A percentile compares a stretch with the other conserved stretches of the same genome.
phyloP scores from a whole-genome alignment of 2,797 vertebrate genomes.

The Gobionotothen gibberifrons region DNA sequence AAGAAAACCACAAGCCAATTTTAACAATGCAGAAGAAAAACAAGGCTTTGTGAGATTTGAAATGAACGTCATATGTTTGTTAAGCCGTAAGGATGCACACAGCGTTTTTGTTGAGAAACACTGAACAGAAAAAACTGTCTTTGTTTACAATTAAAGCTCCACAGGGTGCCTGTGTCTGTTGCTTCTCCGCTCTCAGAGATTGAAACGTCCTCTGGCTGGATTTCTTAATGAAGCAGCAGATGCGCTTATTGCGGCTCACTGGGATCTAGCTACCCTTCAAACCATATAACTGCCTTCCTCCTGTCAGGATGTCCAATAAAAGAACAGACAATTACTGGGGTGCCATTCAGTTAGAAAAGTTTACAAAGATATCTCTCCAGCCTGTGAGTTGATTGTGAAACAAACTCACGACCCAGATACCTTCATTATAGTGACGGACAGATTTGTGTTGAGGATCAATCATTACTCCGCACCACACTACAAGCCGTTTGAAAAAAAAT shows the following conservation, averaged over 20 bases:
- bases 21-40: background rate
- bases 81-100: slow-evolving; percentile 26
- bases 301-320: slow-evolving; percentile 41
- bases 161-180: slow-evolving; percentile 36
- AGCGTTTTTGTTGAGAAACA: slow-evolving; percentile 8
- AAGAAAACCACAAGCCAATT: background rate
- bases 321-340: slow-evolving; percentile 25
- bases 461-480: background rate
- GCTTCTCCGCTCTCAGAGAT: slow-evolving; percentile 35
- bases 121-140: slow-evolving; percentile 34
- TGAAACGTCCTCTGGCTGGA: slow-evolving; percentile 54
- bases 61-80: slow-evolving; percentile 36
- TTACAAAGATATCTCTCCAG: slow-evolving; percentile 26
- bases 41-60: slow-evolving; percentile 12
- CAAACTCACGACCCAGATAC: slow-evolving; percentile 8
- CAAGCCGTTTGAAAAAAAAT: slow-evolving; percentile 6
- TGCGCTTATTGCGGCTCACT: slow-evolving; percentile 42
- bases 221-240: slow-evolving; percentile 68
- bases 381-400: slow-evolving; percentile 30
- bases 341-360: slow-evolving; percentile 31
- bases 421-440: slow-evolving; percentile 14
- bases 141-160: slow-evolving; percentile 44
- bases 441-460: slow-evolving; percentile 21
- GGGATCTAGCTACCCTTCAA: slow-evolving; percentile 7
- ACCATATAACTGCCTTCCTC: slow-evolving; percentile 37